A percentile compares a stretch with the other conserved stretches of the same genome.
These are phyloP conservation scores for Drosophila lowei DNA, from an alignment of 1,140 invertebrate genomes.

Conservation along the genomic window DNA sequence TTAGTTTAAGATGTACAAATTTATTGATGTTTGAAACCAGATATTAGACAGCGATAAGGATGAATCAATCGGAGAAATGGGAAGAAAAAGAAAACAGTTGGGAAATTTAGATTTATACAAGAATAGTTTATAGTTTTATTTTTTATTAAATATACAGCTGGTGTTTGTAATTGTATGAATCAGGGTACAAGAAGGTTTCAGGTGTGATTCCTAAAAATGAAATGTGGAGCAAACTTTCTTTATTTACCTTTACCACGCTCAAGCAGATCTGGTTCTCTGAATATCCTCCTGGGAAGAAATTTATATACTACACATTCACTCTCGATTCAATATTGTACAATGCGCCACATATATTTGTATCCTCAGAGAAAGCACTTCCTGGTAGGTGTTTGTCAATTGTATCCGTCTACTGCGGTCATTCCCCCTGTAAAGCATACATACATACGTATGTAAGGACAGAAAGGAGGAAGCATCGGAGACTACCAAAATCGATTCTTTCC, in stretches of 20 bases:
- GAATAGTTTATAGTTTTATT: too few relatives aligned
- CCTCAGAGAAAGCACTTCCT: conserved; percentile 42
- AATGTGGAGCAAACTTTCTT: too few relatives aligned
- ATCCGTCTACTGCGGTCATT: conserved; percentile 26
- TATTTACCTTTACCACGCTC: too few relatives aligned
- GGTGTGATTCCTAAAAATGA: too few relatives aligned
- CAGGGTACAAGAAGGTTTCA: too few relatives aligned
- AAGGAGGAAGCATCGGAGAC: not conserved
- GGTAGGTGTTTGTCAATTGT: conserved; percentile 28
- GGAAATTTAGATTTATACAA: too few relatives aligned
- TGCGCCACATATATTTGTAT: conserved; percentile 11
- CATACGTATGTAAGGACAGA: not conserved
- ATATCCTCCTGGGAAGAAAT: too few relatives aligned
- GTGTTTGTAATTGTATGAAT: too few relatives aligned
- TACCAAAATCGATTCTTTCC: conserved; percentile 39
- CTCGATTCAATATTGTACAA: conserved; percentile 3
- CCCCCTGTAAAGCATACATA: conserved; percentile 2
- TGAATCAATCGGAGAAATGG: not conserved
- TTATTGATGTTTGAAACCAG: conserved; percentile 14
- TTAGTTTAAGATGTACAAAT: not conserved
- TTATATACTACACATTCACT: not conserved
- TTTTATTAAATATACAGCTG: too few relatives aligned
- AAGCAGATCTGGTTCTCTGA: too few relatives aligned
- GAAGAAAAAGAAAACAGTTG: too few relatives aligned
- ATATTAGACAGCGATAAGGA: conserved; percentile 1